These are phyloP conservation scores for Phyllopteryx taeniolatus DNA, from an alignment of 2,113 vertebrate genomes.

Conservation along the genomic window DNA sequence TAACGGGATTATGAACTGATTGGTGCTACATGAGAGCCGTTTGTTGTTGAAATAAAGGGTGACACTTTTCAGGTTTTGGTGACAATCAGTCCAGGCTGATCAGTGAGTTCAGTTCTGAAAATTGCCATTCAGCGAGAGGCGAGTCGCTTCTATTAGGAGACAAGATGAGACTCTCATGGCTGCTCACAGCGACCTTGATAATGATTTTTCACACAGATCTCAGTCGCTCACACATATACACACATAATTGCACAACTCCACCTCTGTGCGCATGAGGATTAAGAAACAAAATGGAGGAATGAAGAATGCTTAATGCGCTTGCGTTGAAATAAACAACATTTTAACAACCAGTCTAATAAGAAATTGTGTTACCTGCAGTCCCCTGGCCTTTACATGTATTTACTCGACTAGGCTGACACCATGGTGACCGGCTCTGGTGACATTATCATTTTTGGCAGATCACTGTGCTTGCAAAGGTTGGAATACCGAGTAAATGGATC, in stretches of 20 bases:
- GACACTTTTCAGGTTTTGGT: conserved; percentile 40
- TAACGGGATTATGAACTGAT: conserved; percentile 70
- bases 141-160: background rate
- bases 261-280: conserved; percentile 12
- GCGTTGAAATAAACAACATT: conserved; percentile 4
- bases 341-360: background rate
- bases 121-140: background rate
- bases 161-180: background rate
- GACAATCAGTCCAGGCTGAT: conserved; percentile 27
- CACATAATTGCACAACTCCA: background rate
- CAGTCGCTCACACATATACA: conserved; percentile 15
- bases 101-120: background rate
- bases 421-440: conserved; percentile 29
- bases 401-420: conserved; percentile 27
- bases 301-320: conserved; percentile 19
- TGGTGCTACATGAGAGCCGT: conserved; percentile 39
- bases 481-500: conserved; percentile 9
- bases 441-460: conserved; percentile 30
- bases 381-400: conserved; percentile 8
- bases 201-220: conserved; percentile 24
- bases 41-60: conserved; percentile 49
- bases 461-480: conserved; percentile 8
- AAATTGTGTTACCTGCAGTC: background rate
- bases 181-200: conserved; percentile 37
- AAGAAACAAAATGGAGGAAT: conserved; percentile 39